These are phyloP conservation scores for Fulica atra DNA, from an alignment of 2,113 vertebrate species.

Conservation along the genomic window DNA sequence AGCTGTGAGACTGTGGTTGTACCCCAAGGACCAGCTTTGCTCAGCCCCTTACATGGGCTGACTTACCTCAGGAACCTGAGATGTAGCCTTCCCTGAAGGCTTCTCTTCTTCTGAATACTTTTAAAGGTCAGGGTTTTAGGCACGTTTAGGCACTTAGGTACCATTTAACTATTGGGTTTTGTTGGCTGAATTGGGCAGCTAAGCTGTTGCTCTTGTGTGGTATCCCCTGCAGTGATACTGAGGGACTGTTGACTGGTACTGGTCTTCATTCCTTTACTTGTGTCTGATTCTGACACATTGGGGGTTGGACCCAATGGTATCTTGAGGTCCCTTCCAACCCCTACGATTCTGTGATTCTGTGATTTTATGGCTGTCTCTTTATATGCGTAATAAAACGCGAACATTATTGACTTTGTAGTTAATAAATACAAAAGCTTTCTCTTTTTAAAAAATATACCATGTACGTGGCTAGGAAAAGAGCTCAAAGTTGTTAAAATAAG, in stretches of 20 bases:
- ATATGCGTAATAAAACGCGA: accelerated
- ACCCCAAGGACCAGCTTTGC: not conserved
- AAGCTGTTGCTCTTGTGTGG: not conserved
- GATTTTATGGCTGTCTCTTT: not conserved
- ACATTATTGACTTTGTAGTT: not conserved
- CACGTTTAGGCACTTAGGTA: not conserved
- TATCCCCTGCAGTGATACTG: not conserved
- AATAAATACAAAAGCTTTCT: not conserved
- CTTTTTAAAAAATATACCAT: not conserved
- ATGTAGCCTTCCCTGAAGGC: not conserved
- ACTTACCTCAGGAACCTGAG: not conserved
- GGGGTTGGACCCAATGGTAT: no score
- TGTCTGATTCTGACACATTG: not conserved
- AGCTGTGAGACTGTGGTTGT: not conserved
- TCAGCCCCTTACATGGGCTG: not conserved
- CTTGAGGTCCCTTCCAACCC: no score
- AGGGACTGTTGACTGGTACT: not conserved
- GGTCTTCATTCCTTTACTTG: not conserved
- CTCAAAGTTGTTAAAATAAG: not conserved
- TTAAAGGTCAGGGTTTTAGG: not conserved
- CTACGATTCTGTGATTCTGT: not conserved
- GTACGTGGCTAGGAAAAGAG: not conserved
- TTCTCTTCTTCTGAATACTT: not conserved
- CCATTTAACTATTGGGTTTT: not conserved
- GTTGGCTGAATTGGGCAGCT: not conserved